Base-by-base conservation (phyloP, 2,888 invertebrate species). In the Chydorus sphaericus region DNA sequence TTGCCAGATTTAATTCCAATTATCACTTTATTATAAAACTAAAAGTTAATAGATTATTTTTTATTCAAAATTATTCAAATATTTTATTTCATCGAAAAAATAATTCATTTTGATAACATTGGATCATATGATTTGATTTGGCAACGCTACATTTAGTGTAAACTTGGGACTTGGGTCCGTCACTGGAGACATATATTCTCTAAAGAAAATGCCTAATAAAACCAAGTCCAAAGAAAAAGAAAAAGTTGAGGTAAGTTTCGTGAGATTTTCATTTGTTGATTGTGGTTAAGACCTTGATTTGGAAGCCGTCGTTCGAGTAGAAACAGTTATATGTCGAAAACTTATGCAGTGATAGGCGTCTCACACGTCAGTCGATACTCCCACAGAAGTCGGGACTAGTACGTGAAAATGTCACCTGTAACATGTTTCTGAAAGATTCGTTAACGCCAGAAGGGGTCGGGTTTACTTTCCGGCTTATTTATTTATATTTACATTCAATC, bases 151-250 rank as follows among this genome's bases (percentile, higher is more conserved):
- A 39, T 10, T 8, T 16, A 39, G 16, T 39, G 39, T 39, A 39
- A 39, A 39, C 39, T 23, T 39, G 39, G n/a, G n/a, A n/a, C n/a
- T n/a, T n/a, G n/a, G 10, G n/a, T 33, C 10, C n/a, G 36, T 39
- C 18, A 18, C 18, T 18, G 39, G 39, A 18, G 39, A 23, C 20
- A 36, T 37, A 20, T 52, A 39, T 38, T 23, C 52, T 48, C 55
- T 55, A 54, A 39, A 56, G 58, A 64, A 64, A 62, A 66, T 67
- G 69, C 66, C 69, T 56, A 67, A 67, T 62, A 66, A 65, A 60
- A 63, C 62, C 51, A 69, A 66, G 63, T n/a, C n/a, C n/a, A n/a
- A 69, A 69, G 62, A 67, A 68, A 60, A 68, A 69, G 67, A 67
- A 68, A 65, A 56, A 30, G 30, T n/a, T 33, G 52, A 52, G 52